Evolutionary conservation across 2,888 invertebrate genomes (phyloP).

Genomic region (Neuroscelio doddi): DNA sequence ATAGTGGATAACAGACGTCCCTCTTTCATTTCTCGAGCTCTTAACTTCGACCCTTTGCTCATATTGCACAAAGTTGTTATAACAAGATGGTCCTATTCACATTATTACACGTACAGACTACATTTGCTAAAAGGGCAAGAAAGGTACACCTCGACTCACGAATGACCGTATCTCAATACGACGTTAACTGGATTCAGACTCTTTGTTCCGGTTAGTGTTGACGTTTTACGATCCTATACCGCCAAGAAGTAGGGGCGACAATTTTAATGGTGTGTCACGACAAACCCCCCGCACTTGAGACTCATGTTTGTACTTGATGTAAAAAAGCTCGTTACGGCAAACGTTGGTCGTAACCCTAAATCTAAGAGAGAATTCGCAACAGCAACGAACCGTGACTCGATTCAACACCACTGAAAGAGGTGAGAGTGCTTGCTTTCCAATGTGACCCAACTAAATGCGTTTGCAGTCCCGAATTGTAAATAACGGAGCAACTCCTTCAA

Average conservation of each 20-base stretch:
- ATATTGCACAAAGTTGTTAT: neutral
- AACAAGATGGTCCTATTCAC: neutral
- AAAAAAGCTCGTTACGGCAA: conserved; percentile 37
- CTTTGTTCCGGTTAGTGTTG: conserved; percentile 19
- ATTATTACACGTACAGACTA: neutral
- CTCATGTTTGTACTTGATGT: conserved; percentile 45
- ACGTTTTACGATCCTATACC: conserved; percentile 9
- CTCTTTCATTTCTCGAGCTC: no score
- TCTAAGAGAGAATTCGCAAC: conserved; percentile 8
- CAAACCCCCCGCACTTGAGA: conserved; percentile 48
- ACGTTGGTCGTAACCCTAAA: conserved; percentile 25
- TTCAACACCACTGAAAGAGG: no score
- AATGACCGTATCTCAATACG: neutral
- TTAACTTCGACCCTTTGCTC: no score
- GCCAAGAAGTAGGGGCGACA: conserved; percentile 34
- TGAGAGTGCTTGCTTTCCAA: no score
- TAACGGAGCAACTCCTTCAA: no score
- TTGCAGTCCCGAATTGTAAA: no score
- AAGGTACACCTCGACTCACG: neutral
- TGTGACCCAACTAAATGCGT: no score
- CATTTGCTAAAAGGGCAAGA: neutral
- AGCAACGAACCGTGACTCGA: conserved; percentile 1
- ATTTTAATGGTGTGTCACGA: conserved; percentile 41
- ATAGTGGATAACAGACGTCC: no score
- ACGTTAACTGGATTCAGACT: conserved; percentile 8